phyloP scores from a whole-genome alignment of 2,113 vertebrate genomes.

The Megaptera novaeangliae region DNA sequence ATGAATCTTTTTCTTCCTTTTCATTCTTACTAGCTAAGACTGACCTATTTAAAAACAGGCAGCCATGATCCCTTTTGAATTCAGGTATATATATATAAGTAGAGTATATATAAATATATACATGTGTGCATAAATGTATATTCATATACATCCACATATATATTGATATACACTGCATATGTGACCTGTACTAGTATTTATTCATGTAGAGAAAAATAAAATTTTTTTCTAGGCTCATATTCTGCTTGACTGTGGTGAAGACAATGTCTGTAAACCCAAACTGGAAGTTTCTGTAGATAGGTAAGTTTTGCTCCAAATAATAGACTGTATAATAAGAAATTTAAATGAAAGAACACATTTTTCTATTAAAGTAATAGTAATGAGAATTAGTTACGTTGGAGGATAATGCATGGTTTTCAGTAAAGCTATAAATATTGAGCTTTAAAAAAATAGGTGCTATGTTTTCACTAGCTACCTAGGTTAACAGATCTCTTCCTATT shows the following conservation, averaged over 20 bases:
- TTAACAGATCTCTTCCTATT: neutral
- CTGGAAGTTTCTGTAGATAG: slow-evolving; percentile 89
- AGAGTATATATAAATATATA: neutral
- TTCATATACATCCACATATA: neutral
- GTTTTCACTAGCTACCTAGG: neutral
- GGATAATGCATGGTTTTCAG: neutral
- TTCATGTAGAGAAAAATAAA: neutral
- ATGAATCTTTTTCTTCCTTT: neutral
- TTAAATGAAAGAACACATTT: neutral
- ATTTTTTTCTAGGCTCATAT: slow-evolving; percentile 89
- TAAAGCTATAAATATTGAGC: neutral
- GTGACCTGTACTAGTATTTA: neutral
- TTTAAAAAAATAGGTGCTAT: neutral
- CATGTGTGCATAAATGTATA: neutral
- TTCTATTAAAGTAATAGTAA: neutral
- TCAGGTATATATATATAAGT: neutral
- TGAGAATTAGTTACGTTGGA: neutral
- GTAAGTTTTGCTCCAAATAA: slow-evolving; percentile 75
- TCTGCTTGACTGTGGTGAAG: slow-evolving; percentile 94
- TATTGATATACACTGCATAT: neutral
- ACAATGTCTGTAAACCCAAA: slow-evolving; percentile 96
- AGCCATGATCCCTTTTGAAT: neutral
- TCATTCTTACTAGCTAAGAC: neutral
- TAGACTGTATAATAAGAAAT: neutral
- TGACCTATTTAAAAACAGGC: neutral